Percentiles rank a stretch among this genome's conserved stretches.
phyloP scores from a whole-genome alignment of 2,113 vertebrate genomes.

The Dendropsophus ebraccatus region DNA sequence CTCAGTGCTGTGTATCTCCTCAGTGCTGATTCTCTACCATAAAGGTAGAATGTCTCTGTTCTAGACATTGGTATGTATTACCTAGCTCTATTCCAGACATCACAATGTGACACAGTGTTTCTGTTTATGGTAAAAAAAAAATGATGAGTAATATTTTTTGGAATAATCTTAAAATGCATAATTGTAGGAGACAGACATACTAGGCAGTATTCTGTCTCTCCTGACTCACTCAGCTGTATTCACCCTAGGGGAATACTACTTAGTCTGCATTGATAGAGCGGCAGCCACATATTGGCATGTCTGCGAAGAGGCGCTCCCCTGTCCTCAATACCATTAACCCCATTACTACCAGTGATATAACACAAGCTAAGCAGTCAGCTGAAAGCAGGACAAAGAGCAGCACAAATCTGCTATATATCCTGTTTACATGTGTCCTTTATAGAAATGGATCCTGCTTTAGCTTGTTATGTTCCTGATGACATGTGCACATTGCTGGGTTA shows the following conservation, averaged over 20 bases:
- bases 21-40: not conserved
- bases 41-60: not conserved
- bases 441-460: not conserved
- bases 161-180: constrained; percentile 21
- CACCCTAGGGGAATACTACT: constrained; percentile 20
- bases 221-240: constrained; percentile 35
- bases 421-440: not conserved
- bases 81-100: not conserved
- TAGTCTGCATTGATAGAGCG: not conserved
- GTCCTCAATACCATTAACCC: constrained; percentile 9
- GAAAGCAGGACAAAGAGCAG: not conserved
- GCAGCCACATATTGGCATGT: constrained; percentile 30
- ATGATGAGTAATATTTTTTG: constrained; percentile 53
- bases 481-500: not conserved
- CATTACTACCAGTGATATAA: not conserved
- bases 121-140: constrained; percentile 7
- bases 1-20: no score
- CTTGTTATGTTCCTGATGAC: not conserved
- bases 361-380: not conserved
- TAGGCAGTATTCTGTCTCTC: constrained; percentile 12
- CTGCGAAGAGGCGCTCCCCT: not conserved
- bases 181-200: constrained; percentile 31
- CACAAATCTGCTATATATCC: not conserved
- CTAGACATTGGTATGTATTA: constrained; percentile 7
- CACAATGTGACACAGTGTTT: not conserved